Evolutionary conservation across 2,113 vertebrate genomes (phyloP).

Genomic region (Orycteropus afer): DNA sequence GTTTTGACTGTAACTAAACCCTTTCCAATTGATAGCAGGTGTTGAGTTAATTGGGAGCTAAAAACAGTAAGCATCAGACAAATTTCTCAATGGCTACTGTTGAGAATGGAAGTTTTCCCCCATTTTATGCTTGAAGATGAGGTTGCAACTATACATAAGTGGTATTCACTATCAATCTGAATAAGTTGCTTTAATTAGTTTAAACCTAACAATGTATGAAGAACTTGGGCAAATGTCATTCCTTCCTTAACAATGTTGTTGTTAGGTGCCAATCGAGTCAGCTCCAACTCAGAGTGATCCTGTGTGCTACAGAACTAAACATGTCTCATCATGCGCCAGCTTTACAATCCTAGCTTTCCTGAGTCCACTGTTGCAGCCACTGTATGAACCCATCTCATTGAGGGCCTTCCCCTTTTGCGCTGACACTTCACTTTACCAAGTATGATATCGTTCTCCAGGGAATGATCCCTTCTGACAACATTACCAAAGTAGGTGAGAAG

Average conservation of each 20-base stretch:
- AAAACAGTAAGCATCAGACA: background rate
- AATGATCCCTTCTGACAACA: too few relatives aligned
- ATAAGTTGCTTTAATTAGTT: background rate
- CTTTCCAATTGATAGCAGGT: slow-evolving; percentile 46
- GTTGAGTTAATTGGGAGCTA: slow-evolving; percentile 29
- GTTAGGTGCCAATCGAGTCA: too few relatives aligned
- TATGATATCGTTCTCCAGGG: too few relatives aligned
- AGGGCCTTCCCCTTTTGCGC: too few relatives aligned
- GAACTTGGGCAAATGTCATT: background rate
- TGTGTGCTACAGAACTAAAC: too few relatives aligned
- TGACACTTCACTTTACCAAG: too few relatives aligned
- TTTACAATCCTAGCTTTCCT: too few relatives aligned
- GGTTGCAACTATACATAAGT: background rate
- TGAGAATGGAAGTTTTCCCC: background rate
- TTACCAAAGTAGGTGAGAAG: too few relatives aligned
- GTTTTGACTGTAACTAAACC: background rate
- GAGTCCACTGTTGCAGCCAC: too few relatives aligned
- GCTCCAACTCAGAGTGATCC: too few relatives aligned
- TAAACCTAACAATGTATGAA: background rate
- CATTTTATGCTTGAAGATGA: background rate
- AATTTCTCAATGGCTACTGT: background rate
- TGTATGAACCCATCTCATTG: too few relatives aligned
- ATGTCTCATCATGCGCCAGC: too few relatives aligned
- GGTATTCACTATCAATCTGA: background rate
- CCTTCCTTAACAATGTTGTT: background rate